Conservation (phyloP, 1,140 invertebrate genomes). For the Arctopsyche grandis region DNA sequence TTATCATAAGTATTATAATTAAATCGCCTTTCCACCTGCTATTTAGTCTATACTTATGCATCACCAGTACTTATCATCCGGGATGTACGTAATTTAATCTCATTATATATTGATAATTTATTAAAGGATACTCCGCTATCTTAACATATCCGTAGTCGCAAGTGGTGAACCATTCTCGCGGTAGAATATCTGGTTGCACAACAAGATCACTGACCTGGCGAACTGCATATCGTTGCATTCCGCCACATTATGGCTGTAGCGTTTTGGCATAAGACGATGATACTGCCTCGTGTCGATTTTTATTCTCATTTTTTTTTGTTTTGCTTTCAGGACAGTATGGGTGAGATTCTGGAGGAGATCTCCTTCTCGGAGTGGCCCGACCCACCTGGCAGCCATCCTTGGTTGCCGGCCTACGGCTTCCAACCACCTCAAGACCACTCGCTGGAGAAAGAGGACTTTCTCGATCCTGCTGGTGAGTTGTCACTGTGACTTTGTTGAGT, state of each 20-base stretch:
- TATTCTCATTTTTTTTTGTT: background rate
- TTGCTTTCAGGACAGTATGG: constrained; percentile 46
- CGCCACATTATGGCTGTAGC: background rate
- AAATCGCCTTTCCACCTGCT: no score
- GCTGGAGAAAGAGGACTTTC: constrained; percentile 70
- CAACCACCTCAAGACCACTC: constrained; percentile 66
- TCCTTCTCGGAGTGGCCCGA: constrained; percentile 73
- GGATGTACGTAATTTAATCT: no score
- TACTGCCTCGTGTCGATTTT: background rate
- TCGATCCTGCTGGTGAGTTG: constrained; percentile 67
- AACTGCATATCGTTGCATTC: constrained; percentile 42
- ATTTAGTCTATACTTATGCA: no score
- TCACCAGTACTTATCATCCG: no score
- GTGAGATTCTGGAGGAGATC: constrained; percentile 64
- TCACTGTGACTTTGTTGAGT: background rate
- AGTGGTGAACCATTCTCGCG: background rate
- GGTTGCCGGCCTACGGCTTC: constrained; percentile 75
- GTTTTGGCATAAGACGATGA: background rate
- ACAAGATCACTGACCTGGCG: constrained; percentile 44
- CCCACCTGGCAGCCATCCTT: constrained; percentile 71
- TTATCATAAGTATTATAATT: no score
- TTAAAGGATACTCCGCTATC: background rate
- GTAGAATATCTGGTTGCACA: constrained; percentile 44
- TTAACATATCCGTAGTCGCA: background rate
- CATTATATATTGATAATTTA: no score